Conservation (phyloP, 2,888 invertebrate genomes). For the Meteorus cinctellus region DNA sequence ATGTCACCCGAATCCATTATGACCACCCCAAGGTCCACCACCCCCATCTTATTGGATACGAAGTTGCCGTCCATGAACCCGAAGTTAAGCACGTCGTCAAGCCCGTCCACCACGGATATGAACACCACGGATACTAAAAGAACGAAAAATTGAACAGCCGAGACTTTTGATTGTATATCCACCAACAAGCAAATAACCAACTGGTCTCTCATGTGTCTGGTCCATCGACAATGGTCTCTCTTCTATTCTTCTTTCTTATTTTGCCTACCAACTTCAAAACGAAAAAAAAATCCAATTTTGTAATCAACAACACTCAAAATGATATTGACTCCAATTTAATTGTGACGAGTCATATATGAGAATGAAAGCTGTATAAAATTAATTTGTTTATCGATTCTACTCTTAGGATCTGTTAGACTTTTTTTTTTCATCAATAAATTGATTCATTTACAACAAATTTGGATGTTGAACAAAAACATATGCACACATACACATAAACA, state of each 20-base stretch:
- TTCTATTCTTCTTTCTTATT: constrained; percentile 18
- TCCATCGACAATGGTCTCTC: constrained; percentile 44
- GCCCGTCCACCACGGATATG: constrained; percentile 72
- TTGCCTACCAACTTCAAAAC: background rate
- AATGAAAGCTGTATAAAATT: background rate
- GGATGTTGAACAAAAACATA: constrained; percentile 8
- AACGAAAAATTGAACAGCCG: background rate
- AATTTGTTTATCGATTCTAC: background rate
- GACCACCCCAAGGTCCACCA: constrained; percentile 70
- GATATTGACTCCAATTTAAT: background rate
- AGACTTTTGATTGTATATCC: constrained; percentile 14
- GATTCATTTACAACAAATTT: constrained; percentile 16
- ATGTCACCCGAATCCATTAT: constrained; percentile 62
- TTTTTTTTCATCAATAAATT: constrained; percentile 27
- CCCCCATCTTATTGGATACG: constrained; percentile 76
- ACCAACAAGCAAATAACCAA: constrained; percentile 43
- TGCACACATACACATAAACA: background rate
- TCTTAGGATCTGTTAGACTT: background rate
- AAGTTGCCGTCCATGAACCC: constrained; percentile 75
- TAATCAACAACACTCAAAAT: background rate
- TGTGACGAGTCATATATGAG: constrained; percentile 8
- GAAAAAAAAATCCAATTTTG: background rate
- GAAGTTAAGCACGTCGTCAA: constrained; percentile 76
- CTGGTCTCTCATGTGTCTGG: constrained; percentile 58
- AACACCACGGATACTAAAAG: constrained; percentile 70